A percentile compares a stretch with the other conserved stretches of the same genome.
phyloP scores from a whole-genome alignment of 2,797 vertebrate genomes.

The Leuciscus waleckii region DNA sequence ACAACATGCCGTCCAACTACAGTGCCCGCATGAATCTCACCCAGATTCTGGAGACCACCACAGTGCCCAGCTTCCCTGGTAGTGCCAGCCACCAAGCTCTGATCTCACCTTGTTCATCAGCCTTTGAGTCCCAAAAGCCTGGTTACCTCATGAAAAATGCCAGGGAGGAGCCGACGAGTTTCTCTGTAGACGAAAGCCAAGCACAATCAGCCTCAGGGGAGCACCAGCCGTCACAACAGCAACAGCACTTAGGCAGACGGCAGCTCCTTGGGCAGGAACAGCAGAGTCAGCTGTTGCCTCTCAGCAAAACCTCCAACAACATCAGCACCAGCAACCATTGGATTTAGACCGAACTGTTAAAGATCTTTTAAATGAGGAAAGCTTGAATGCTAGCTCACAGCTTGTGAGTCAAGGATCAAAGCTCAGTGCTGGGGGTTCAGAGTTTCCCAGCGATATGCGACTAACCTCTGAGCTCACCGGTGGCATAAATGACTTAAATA shows the following conservation, averaged over 20 bases:
- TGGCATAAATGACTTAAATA: conserved; percentile 95
- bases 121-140: conserved; percentile 88
- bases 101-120: conserved; percentile 83
- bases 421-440: conserved; percentile 79
- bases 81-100: conserved; percentile 84
- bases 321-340: conserved; percentile 78
- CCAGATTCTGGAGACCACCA: conserved; percentile 92
- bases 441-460: conserved; percentile 91
- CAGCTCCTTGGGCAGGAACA: conserved; percentile 65
- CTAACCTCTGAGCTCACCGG: conserved; percentile 94
- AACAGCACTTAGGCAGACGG: conserved; percentile 58
- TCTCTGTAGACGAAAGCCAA: conserved; percentile 84
- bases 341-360: conserved; percentile 91
- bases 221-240: conserved; percentile 64
- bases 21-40: conserved; percentile 98
- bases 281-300: conserved; percentile 64
- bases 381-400: conserved; percentile 83
- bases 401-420: conserved; percentile 88
- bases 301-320: conserved; percentile 67
- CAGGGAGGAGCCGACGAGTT: conserved; percentile 85
- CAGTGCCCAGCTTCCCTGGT: conserved; percentile 77
- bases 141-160: conserved; percentile 90
- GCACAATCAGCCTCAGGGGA: conserved; percentile 84
- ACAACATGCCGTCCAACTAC: conserved; percentile 91
- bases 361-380: conserved; percentile 86